These are phyloP conservation scores for Ruditapes philippinarum DNA, from an alignment of 1,140 invertebrate species.

Conservation along the genomic window DNA sequence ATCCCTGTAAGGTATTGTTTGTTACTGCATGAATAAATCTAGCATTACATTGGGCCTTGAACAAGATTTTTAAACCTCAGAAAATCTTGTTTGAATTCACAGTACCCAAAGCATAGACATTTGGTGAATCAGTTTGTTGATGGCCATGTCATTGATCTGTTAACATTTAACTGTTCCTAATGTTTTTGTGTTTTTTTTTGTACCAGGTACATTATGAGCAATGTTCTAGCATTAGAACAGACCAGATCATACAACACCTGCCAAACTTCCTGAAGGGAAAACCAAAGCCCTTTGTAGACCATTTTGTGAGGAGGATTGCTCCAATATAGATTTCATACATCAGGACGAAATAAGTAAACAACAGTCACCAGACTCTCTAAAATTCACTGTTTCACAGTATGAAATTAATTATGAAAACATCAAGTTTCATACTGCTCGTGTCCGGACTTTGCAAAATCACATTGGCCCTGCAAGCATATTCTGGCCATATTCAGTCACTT, in stretches of 20 bases:
- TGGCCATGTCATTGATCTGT: not conserved
- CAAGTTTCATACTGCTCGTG: slow-evolving; percentile 16
- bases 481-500: slow-evolving; percentile 16
- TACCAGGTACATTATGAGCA: not conserved
- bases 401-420: not conserved
- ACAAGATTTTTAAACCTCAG: not conserved
- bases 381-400: too few species aligned
- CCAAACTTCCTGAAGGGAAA: slow-evolving; percentile 11
- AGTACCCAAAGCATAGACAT: not conserved
- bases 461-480: slow-evolving; percentile 52
- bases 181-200: not conserved
- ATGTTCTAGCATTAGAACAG: not conserved
- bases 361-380: not conserved
- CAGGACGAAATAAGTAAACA: not conserved
- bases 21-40: too few species aligned
- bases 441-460: not conserved
- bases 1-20: too few species aligned
- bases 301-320: not conserved
- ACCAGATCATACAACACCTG: not conserved
- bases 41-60: too few species aligned
- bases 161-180: not conserved
- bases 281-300: slow-evolving; percentile 28
- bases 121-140: not conserved
- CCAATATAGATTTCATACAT: too few species aligned
- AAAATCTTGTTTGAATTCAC: not conserved